Evolutionary conservation across 2,113 vertebrate genomes (phyloP).

Genomic region (Mustela nigripes): DNA sequence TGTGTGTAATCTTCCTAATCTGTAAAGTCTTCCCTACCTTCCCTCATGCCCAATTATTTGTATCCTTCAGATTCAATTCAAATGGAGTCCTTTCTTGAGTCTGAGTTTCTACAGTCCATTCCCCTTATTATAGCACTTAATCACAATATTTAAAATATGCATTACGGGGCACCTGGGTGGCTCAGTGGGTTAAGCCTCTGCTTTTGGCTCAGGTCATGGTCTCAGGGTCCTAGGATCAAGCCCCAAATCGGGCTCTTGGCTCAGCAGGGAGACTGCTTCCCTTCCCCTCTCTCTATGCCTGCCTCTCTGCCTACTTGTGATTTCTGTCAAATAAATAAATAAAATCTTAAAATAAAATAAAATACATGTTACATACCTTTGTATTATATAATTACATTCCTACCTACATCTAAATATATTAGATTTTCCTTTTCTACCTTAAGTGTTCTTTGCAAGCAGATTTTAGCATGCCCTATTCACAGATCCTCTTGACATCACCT

Average conservation of each 20-base stretch:
- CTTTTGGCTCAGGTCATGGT: too few relatives aligned
- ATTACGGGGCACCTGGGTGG: background rate
- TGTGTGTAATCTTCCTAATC: background rate
- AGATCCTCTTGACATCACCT: background rate
- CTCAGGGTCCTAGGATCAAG: too few relatives aligned
- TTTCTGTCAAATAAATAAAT: too few relatives aligned
- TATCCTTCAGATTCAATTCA: constrained; percentile 23
- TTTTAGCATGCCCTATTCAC: background rate
- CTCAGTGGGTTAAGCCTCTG: too few relatives aligned
- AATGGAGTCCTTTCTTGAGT: background rate
- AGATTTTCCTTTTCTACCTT: background rate
- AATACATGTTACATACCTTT: background rate
- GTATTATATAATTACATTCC: background rate
- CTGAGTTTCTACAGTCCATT: background rate
- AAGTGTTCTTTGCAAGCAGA: background rate
- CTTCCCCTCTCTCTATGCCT: too few relatives aligned
- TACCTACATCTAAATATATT: background rate
- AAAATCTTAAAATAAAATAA: background rate
- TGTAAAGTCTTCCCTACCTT: background rate
- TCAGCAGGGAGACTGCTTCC: too few relatives aligned
- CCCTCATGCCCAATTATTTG: constrained; percentile 14
- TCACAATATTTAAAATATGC: background rate
- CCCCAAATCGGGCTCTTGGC: too few relatives aligned
- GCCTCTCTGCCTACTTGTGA: too few relatives aligned
- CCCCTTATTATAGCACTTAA: background rate